Conservation (phyloP, 2,888 invertebrate species). For the Aphidius colemani region DNA sequence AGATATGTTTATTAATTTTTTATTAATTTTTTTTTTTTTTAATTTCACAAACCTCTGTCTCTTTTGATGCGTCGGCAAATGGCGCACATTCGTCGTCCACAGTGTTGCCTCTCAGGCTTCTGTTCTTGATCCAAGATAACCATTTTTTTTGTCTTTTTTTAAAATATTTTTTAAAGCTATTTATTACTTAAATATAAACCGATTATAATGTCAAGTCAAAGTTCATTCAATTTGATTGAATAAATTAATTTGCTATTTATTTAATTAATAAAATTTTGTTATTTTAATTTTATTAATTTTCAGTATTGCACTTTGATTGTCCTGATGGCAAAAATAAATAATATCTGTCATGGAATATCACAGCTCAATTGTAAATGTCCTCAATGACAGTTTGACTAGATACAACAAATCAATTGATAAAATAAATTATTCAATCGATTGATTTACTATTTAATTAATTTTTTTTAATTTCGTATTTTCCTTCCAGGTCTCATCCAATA, state of each 20-base stretch:
- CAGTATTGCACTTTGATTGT: conserved; percentile 22
- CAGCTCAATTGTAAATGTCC: conserved; percentile 8
- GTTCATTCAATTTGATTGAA: no score
- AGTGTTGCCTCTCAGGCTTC: conserved; percentile 58
- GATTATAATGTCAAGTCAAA: neutral
- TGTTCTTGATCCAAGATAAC: conserved; percentile 59
- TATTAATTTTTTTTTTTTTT: conserved; percentile 15
- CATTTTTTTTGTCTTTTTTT: conserved; percentile 41
- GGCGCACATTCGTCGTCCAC: conserved; percentile 58
- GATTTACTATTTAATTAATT: neutral
- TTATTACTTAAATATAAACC: neutral
- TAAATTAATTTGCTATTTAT: no score
- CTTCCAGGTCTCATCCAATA: conserved; percentile 24
- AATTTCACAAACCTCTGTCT: conserved; percentile 53
- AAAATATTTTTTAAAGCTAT: neutral
- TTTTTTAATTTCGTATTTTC: conserved; percentile 7
- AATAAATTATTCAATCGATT: no score
- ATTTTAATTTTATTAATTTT: neutral
- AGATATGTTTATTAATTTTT: conserved; percentile 5
- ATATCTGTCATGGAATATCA: neutral
- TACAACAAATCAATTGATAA: no score
- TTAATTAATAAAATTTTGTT: no score
- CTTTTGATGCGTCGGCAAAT: conserved; percentile 59
- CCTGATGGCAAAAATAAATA: conserved; percentile 16
- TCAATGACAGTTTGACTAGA: conserved; percentile 21